Base-by-base conservation (phyloP, 2,113 vertebrate genomes). In the Beaufortia kweichowensis region DNA sequence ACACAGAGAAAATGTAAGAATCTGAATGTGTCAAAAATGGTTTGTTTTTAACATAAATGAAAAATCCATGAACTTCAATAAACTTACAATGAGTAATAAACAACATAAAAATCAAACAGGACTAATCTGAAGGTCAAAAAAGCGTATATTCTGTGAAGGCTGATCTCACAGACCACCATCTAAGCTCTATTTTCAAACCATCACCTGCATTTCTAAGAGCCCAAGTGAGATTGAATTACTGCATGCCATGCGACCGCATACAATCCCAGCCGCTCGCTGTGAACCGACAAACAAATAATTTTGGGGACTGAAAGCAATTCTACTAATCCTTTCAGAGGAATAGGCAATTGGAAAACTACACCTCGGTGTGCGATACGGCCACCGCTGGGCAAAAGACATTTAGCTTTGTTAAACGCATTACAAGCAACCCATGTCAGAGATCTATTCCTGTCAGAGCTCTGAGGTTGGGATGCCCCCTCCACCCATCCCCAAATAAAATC, bases 381-480 rank as follows among this genome's bases (percentile, higher is more conserved):
- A 63, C 65, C 31, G 43, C 66, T 59, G 57, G 43, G 75, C 39
- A 31, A 53, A 72, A 63, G 60, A 72, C 41, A 61, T 43, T 81
- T 50, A 72, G 60, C 76, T 65, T 68, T 69, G 63, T 78, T 78
- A 79, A 50, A 73, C 23, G 21, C 57, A 70, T 75, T 69, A 64
- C 21, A 35, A 59, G 55, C 24, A 41, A 53, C 63, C 28, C 68
- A 61, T n/a, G 68, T 71, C 65, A 72, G 56, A 60, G 55, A 33
- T 2, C 35, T 39, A 65, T 56, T 46, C 21, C 8, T 5, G 12
- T 70, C 65, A 64, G 31, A 64, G 24, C 17, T 55, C 14, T 48
- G 39, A 64, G 56, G 65, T 63, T 62, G 65, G 46, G 48, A 60
- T 41, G 24, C 7, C 39, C 11, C 33, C 46, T 39, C 31, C n/a